Base-by-base conservation (phyloP, 2,113 vertebrate species). In the Eclectus roratus region DNA sequence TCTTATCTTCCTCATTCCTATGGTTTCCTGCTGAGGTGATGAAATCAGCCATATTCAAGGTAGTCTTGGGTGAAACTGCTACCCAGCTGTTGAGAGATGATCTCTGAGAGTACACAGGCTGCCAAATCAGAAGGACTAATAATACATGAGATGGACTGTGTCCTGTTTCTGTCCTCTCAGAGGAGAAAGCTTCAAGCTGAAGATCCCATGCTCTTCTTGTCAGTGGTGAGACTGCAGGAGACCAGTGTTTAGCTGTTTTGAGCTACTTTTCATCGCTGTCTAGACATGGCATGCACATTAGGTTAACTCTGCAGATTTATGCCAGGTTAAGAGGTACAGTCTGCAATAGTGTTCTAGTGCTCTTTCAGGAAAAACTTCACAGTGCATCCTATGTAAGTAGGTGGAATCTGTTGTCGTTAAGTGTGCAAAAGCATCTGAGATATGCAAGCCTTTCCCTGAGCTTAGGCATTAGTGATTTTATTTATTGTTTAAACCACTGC, bases 121-220 rank as follows among this genome's bases (percentile, higher is more conserved):
- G 1, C 39, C 27, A 29, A 3, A 46, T 76, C 24, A 24, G 69
- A 71, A 80, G 18, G 56, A 47, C 7, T 82, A 18, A 21, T 35
- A 52, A 2, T 47, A 21, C 2, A 1, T 16, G 7, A n/a, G 11
- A 4, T 53, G 13, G 11, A 21, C 10, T 18, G 7, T 31, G 7
- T 53, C 31, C 13, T 71, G 23, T 37, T 71, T 35, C 43, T 73
- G 20, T 11, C n/a, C 5, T 47, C 6, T 58, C 27, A 56, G 41
- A 65, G 27, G 3, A 37, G 44, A 41, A 47, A 15, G 4, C 12
- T 60, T 81, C 4, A 7, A 53, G 6, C 21, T 70, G 33, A 53
- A 35, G 24, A 17, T 58, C 13, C 19, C 13, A 11, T 81, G 19
- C 9, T 39, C 2, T 55, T 79, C 9, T 25, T 89, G 9, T 70